Evolutionary conservation across 2,797 vertebrate genomes (phyloP), one percentile per base, ranked within the genome.

Genomic region (Lepus oiostolus): DNA sequence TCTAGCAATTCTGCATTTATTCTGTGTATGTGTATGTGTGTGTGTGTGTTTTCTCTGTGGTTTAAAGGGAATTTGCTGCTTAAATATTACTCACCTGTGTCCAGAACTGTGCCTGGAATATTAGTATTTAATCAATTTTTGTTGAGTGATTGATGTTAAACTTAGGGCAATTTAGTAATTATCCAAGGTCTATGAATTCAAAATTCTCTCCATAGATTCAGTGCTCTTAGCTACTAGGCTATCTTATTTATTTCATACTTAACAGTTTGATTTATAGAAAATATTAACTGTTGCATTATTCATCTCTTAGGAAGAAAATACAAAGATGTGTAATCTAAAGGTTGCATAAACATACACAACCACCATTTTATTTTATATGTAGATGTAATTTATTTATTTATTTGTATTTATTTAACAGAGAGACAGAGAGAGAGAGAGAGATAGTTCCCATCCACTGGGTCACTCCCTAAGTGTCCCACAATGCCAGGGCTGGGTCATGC

Each of bases 121-220:
- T 6, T 96, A 17, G 13, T 30, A 94, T 92, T 92, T 92, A 77
- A 82, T 88, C 35, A 72, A 16, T 62, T 76, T 83, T 91, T 79
- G 9, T 67, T 91, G 35, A 94, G 7, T 90, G 11, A 85, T 38
- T 91, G 68, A 85, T 12, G 10, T 88, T 17, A 82, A 42, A 35
- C 14, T 90, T 87, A 82, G 13, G 84, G 24, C 1, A 90, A 26
- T 79, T 35, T 52, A 60, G 2, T 50, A 50, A 47, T 77, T 17
- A 80, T 21, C 11, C 85, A 90, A 74, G 4, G 5, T 83, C 8
- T 79, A 10, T 52, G 82, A 76, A 88, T 92, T 79, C n/a, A 94
- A 35, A 93, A 30, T 87, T 81, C 1, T 62, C 3, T 76, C 6
- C 7, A 42, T 96, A 88, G 10, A 67, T 2, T 82, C 30, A 30